Base-by-base conservation (phyloP, 2,888 invertebrate genomes). In the Criorhina ranunculi region DNA sequence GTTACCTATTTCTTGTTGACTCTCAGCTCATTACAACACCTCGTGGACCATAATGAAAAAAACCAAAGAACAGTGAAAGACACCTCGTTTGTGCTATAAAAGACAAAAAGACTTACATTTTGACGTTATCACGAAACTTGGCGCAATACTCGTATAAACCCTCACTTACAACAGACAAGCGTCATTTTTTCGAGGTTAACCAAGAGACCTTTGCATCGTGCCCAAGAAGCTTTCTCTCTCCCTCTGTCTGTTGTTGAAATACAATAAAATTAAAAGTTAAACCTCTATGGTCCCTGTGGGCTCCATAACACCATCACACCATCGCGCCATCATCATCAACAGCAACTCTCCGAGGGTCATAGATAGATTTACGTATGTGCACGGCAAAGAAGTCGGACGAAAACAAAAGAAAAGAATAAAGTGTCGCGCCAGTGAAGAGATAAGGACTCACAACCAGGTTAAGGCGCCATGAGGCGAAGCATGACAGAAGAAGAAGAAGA, bases 351-450 rank as follows among this genome's bases (percentile, higher is more conserved):
- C n/a, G 69, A 75, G 83, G 83, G 83, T 75, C 83, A 79, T 72
- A 79, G 67, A 73, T 80, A 75, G 80, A 69, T n/a, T n/a, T n/a
- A n/a, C 53, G 59, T 51, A 29, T 35, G 55, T 44, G 53, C 69
- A 55, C 46, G 46, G 33, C 57, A 66, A 73, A 66, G 53, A 78
- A 83, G 78, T 78, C 78, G 60, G 78, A 83, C 55, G 78, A 64
- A 62, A 31, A 62, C 19, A 33, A 72, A 37, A 37, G 55, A 72
- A 57, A 55, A 53, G 42, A 79, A 83, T 73, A 73, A 78, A 83
- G 46, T 79, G 83, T 83, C 83, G 83, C 83, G 83, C 73, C 83
- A 67, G 83, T 79, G 67, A 73, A 73, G 24, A 83, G 83, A 83
- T 83, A 83, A 83, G 83, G 73, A 83, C 83, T 79, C 73, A 46